These are phyloP conservation scores for Synergus itoensis DNA, from an alignment of 2,888 invertebrate genomes.

Conservation along the genomic window DNA sequence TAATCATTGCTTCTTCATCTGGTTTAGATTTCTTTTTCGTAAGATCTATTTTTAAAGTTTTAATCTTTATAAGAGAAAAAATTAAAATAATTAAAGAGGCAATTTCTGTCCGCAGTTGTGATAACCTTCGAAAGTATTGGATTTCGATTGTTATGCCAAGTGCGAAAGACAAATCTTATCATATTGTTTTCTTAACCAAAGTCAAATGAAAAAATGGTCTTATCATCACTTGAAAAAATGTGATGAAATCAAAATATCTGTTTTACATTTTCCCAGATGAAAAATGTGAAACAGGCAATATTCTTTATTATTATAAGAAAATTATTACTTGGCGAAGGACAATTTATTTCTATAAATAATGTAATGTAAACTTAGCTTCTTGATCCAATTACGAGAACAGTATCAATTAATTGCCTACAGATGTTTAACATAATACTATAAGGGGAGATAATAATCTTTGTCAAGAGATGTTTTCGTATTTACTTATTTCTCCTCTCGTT, in stretches of 20 bases:
- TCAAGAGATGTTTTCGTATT: neutral
- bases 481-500: neutral
- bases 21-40: neutral
- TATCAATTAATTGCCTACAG: neutral
- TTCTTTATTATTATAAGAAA: neutral
- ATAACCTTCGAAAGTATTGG: slow-evolving; percentile 23
- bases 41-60: neutral
- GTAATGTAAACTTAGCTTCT: neutral
- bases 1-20: neutral
- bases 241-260: slow-evolving; percentile 31
- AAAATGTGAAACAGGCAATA: neutral
- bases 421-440: neutral
- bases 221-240: slow-evolving; percentile 2
- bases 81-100: neutral
- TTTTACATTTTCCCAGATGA: neutral
- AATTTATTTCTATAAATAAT: neutral
- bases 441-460: neutral
- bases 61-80: neutral
- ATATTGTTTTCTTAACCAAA: slow-evolving; percentile 16
- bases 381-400: neutral
- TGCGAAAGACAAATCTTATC: slow-evolving; percentile 9
- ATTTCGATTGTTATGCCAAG: slow-evolving; percentile 18
- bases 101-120: neutral
- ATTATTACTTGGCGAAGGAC: neutral
- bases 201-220: neutral